A percentile compares a stretch with the other conserved stretches of the same genome.
These are phyloP conservation scores for Erebia palarica DNA, from an alignment of 2,888 invertebrate species.

Conservation along the genomic window DNA sequence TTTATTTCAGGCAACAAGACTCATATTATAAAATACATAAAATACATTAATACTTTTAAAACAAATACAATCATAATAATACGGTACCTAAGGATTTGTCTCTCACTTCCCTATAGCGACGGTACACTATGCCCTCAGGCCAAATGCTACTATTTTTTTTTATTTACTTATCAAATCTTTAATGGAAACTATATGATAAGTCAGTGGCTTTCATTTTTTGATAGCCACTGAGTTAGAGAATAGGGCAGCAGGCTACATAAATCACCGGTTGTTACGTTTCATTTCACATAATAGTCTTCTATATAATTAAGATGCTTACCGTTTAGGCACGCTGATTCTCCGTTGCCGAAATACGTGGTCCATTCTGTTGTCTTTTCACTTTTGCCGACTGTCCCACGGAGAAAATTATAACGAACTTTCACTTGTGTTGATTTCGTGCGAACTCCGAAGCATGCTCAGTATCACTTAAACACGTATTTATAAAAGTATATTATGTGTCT, in stretches of 20 bases:
- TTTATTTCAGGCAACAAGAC: too few species aligned
- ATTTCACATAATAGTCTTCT: background rate
- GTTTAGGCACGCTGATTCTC: constrained; percentile 75
- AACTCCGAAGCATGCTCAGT: constrained; percentile 34
- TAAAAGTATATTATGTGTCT: constrained; percentile 24
- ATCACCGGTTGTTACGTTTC: background rate
- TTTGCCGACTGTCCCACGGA: constrained; percentile 65
- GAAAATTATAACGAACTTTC: constrained; percentile 71
- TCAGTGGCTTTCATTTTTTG: too few species aligned
- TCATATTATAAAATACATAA: too few species aligned
- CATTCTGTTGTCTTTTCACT: constrained; percentile 68
- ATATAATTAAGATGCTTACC: constrained; percentile 54
- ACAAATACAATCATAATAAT: too few species aligned
- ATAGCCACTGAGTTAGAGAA: too few species aligned
- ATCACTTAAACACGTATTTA: constrained; percentile 28
- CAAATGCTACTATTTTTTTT: too few species aligned
- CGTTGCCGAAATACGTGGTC: constrained; percentile 79
- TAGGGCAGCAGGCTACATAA: background rate
- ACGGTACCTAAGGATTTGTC: too few species aligned
- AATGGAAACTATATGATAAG: too few species aligned
- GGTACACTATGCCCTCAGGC: too few species aligned
- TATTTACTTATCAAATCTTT: too few species aligned
- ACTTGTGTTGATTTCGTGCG: constrained; percentile 63
- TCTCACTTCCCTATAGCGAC: too few species aligned
- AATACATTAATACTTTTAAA: too few species aligned